phyloP scores from a whole-genome alignment of 2,888 invertebrate genomes.

The Diaphora mendica region DNA sequence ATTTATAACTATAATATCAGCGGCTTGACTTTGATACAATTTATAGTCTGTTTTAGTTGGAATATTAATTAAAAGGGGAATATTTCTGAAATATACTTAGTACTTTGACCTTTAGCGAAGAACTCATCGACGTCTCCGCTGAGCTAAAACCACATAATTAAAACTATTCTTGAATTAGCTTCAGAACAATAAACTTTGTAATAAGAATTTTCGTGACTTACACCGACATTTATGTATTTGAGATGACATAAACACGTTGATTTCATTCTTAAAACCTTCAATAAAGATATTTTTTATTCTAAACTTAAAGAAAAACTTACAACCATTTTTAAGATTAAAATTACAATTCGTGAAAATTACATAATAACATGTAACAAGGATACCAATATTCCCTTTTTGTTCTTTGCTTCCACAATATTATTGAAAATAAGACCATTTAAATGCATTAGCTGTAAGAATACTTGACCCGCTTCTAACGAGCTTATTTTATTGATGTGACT shows the following conservation, averaged over 20 bases:
- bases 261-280: too few relatives aligned
- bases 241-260: too few relatives aligned
- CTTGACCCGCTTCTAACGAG: background rate
- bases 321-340: background rate
- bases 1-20: slow-evolving; percentile 5
- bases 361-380: background rate
- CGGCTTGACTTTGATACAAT: background rate
- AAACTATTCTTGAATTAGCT: background rate
- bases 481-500: background rate
- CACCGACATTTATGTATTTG: too few relatives aligned
- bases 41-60: slow-evolving; percentile 7
- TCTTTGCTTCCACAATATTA: background rate
- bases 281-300: too few relatives aligned
- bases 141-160: background rate
- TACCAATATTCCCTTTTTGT: background rate
- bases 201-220: too few relatives aligned
- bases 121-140: background rate
- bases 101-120: background rate
- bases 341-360: background rate
- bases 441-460: slow-evolving; percentile 28
- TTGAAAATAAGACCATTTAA: slow-evolving; percentile 34
- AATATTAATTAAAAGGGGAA: slow-evolving; percentile 6
- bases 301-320: too few relatives aligned
- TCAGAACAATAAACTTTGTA: background rate
- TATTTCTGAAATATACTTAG: background rate